Evolutionary conservation across 2,888 invertebrate genomes (phyloP).

Genomic region (Papilio protenor): DNA sequence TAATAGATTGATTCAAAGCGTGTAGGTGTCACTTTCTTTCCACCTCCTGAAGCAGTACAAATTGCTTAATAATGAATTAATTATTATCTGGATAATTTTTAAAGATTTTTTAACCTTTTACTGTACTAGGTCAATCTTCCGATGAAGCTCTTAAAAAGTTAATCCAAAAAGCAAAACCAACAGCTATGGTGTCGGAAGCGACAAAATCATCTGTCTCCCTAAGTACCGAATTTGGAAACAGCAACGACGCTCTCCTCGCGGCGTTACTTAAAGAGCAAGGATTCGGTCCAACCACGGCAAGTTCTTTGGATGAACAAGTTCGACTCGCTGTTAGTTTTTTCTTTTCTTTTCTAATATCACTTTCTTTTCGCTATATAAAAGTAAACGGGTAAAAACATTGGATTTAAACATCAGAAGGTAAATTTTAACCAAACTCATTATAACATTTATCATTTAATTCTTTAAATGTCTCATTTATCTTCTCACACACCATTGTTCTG

Average conservation of each 20-base stretch:
- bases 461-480: conserved; percentile 23
- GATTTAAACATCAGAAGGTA: conserved; percentile 25
- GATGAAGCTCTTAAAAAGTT: conserved; percentile 77
- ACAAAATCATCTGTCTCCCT: conserved; percentile 75
- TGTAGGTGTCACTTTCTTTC: background rate
- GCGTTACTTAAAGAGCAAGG: conserved; percentile 89
- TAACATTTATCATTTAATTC: conserved; percentile 39
- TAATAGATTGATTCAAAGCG: conserved; percentile 2
- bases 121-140: conserved; percentile 69
- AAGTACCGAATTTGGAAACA: conserved; percentile 84
- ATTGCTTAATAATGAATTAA: background rate
- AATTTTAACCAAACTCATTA: conserved; percentile 31
- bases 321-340: conserved; percentile 81
- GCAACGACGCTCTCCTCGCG: conserved; percentile 88
- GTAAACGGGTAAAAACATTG: conserved; percentile 17
- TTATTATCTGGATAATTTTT: background rate
- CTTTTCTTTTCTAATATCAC: conserved; percentile 26
- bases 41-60: background rate
- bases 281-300: conserved; percentile 89
- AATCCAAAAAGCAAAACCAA: conserved; percentile 66
- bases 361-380: conserved; percentile 22
- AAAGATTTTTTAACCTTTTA: conserved; percentile 46
- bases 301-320: conserved; percentile 84
- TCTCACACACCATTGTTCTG: conserved; percentile 15
- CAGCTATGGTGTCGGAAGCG: conserved; percentile 73